Evolutionary conservation across 2,888 invertebrate species (phyloP).

Genomic region (Lycia hirtaria): DNA sequence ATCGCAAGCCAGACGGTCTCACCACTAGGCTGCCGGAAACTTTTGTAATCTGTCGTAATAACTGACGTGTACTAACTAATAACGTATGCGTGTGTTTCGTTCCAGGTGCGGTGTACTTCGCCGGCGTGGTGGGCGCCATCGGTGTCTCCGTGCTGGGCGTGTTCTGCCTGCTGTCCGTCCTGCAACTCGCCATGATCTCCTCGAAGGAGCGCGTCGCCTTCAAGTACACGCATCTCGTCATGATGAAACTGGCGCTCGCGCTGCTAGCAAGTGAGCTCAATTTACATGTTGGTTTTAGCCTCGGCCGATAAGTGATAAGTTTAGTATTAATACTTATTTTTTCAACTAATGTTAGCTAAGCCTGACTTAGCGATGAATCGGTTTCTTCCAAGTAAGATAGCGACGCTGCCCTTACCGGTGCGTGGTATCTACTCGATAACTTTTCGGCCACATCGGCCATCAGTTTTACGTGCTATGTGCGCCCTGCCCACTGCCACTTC

Average conservation of each 20-base stretch:
- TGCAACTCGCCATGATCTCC: constrained; percentile 95
- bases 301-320: too few species aligned
- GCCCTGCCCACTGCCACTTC: too few species aligned
- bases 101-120: constrained; percentile 92
- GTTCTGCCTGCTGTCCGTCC: constrained; percentile 91
- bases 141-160: constrained; percentile 90
- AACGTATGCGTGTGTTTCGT: constrained; percentile 14
- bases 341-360: background rate
- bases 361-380: too few species aligned
- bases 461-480: too few species aligned
- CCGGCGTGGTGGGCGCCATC: constrained; percentile 91
- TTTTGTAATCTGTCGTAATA: too few species aligned
- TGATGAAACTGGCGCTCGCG: constrained; percentile 91
- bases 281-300: background rate
- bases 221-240: constrained; percentile 91
- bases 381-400: too few species aligned
- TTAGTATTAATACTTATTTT: background rate
- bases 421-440: too few species aligned
- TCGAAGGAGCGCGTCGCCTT: constrained; percentile 92
- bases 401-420: too few species aligned
- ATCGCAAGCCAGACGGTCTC: too few species aligned
- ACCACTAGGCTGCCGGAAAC: too few species aligned
- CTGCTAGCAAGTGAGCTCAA: constrained; percentile 90
- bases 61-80: background rate
- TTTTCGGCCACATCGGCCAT: too few species aligned